Percentiles rank a stretch among this genome's conserved stretches.
phyloP scores from a whole-genome alignment of 1,140 invertebrate species.

The Periplaneta americana region DNA sequence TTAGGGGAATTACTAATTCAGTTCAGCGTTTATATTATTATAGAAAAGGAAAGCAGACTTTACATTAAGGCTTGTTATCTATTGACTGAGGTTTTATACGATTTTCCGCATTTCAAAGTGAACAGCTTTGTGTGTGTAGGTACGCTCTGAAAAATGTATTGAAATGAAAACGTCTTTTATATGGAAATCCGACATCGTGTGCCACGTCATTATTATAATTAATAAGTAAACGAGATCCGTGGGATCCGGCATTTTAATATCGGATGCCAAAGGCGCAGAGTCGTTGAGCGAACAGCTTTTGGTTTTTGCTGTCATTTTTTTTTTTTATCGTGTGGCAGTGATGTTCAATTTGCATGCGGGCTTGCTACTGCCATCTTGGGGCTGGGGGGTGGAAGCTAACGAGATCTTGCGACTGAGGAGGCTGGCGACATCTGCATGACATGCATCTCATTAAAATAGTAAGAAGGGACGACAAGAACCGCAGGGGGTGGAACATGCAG shows the following conservation, averaged over 20 bases:
- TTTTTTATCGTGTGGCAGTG: no score
- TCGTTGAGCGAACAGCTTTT: background rate
- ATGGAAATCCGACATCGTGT: no score
- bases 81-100: no score
- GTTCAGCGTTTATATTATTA: no score
- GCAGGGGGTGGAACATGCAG: background rate
- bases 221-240: background rate
- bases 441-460: background rate
- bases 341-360: background rate
- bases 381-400: background rate
- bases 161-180: background rate
- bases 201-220: background rate
- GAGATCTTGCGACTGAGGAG: background rate
- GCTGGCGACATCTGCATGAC: background rate
- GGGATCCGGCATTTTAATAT: background rate
- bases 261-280: background rate
- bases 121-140: no score
- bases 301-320: no score
- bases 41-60: no score
- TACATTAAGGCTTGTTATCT: no score
- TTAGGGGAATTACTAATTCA: no score
- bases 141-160: background rate
- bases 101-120: no score
- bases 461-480: background rate
- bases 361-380: background rate